Evolutionary conservation across 1,140 invertebrate genomes (phyloP).

Genomic region (Probaryconus sp.): DNA sequence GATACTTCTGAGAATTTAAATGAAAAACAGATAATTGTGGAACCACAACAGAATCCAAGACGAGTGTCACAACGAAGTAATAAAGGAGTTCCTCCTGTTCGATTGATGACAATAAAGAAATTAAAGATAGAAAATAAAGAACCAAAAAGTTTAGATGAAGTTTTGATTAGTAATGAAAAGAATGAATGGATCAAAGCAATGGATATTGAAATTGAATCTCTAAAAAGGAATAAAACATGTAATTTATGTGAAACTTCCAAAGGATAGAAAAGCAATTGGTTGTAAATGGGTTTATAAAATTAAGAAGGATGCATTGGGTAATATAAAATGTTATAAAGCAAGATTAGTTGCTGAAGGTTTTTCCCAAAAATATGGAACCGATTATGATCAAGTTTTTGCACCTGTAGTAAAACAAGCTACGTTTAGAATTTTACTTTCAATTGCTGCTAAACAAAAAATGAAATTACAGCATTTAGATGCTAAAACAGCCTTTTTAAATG

Average conservation of each 20-base stretch:
- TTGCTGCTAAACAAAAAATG: slow-evolving; percentile 16
- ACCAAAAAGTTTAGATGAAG: no score
- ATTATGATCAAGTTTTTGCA: slow-evolving; percentile 64
- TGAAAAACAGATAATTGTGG: no score
- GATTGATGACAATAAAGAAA: no score
- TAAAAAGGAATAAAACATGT: slow-evolving; percentile 4
- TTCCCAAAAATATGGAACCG: slow-evolving; percentile 46
- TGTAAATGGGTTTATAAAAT: slow-evolving; percentile 41
- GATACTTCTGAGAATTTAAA: no score
- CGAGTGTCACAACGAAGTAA: no score
- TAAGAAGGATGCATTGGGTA: slow-evolving; percentile 33
- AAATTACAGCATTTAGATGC: slow-evolving; percentile 67
- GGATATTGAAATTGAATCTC: slow-evolving; percentile 1
- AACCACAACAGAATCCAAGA: no score
- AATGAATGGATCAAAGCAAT: neutral
- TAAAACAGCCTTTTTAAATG: slow-evolving; percentile 67
- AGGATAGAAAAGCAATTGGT: slow-evolving; percentile 2
- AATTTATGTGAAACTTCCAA: neutral
- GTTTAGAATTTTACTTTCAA: slow-evolving; percentile 49
- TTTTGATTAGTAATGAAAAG: no score
- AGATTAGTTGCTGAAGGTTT: slow-evolving; percentile 41
- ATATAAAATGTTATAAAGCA: slow-evolving; percentile 23
- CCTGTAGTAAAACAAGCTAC: slow-evolving; percentile 55
- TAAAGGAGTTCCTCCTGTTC: no score
- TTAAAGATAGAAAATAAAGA: no score